A percentile compares a stretch with the other conserved stretches of the same genome.
phyloP scores from a whole-genome alignment of 2,797 vertebrate species.

The Neoniphon sammara region DNA sequence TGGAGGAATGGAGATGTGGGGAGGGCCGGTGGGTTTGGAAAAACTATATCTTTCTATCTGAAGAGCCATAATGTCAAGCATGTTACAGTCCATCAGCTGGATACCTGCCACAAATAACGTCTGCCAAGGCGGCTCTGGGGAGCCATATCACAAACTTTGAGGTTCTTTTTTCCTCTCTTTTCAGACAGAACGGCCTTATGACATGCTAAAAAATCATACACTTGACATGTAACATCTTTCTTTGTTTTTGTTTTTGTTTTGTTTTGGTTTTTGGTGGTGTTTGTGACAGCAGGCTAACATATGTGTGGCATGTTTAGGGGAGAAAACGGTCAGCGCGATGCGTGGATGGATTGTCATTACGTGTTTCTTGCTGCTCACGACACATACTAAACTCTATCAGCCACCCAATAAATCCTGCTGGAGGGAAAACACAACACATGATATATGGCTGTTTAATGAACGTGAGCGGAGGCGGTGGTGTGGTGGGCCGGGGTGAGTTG shows the following conservation, averaged over 20 bases:
- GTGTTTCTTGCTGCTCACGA: slow-evolving; percentile 67
- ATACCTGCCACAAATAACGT: slow-evolving; percentile 58
- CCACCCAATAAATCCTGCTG: slow-evolving; percentile 82
- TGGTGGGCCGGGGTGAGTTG: slow-evolving; percentile 58
- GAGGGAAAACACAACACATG: slow-evolving; percentile 76
- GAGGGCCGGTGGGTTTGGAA: slow-evolving; percentile 53
- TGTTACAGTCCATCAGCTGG: slow-evolving; percentile 68
- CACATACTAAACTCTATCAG: slow-evolving; percentile 81
- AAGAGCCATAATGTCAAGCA: slow-evolving; percentile 59
- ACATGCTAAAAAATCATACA: slow-evolving; percentile 41
- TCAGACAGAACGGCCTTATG: slow-evolving; percentile 49
- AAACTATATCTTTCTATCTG: slow-evolving; percentile 64
- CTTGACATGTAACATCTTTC: slow-evolving; percentile 47
- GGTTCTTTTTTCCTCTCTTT: slow-evolving; percentile 29
- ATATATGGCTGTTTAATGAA: slow-evolving; percentile 79
- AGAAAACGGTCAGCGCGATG: slow-evolving; percentile 55
- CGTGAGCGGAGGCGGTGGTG: slow-evolving; percentile 63
- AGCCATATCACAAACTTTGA: slow-evolving; percentile 42
- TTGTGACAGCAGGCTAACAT: slow-evolving; percentile 43
- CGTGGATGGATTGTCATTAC: slow-evolving; percentile 71
- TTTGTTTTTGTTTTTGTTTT: slow-evolving; percentile 1
- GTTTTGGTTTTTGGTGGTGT: slow-evolving; percentile 7
- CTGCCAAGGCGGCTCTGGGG: slow-evolving; percentile 40
- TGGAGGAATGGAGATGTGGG: slow-evolving; percentile 43
- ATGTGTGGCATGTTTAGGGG: slow-evolving; percentile 40